A percentile compares a stretch with the other conserved stretches of the same genome.
Evolutionary conservation across 2,888 invertebrate species (phyloP).

Genomic region (Phytoseiulus persimilis): DNA sequence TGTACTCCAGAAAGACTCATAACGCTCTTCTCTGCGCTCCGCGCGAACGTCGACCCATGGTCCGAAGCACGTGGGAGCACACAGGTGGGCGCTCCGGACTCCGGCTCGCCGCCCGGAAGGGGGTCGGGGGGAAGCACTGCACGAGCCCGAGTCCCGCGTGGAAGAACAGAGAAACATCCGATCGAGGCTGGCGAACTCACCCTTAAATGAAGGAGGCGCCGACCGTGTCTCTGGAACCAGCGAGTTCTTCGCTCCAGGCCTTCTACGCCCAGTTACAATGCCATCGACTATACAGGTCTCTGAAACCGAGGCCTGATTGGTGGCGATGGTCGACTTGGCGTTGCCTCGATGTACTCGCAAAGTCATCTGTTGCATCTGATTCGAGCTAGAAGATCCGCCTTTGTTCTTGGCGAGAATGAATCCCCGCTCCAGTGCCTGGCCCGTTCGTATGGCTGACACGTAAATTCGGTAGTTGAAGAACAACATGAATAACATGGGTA

Average conservation of each 20-base stretch:
- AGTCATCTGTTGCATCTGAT: constrained; percentile 64
- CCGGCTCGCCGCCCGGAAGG: background rate
- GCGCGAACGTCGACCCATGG: background rate
- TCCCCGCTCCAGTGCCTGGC: constrained; percentile 47
- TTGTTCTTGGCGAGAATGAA: constrained; percentile 47
- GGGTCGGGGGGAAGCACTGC: too few relatives aligned
- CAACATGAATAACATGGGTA: constrained; percentile 94
- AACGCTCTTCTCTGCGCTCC: background rate
- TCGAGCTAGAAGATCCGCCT: constrained; percentile 42
- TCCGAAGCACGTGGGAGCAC: background rate
- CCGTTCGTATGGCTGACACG: constrained; percentile 63
- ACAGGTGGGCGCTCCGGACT: background rate
- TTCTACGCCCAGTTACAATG: constrained; percentile 39
- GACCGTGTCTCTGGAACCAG: constrained; percentile 46
- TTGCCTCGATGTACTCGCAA: constrained; percentile 76
- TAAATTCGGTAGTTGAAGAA: constrained; percentile 97
- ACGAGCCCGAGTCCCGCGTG: too few relatives aligned
- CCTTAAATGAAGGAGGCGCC: constrained; percentile 51
- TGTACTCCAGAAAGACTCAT: background rate
- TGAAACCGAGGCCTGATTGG: constrained; percentile 59
- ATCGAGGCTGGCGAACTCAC: background rate
- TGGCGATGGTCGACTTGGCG: constrained; percentile 79
- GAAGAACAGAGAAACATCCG: too few relatives aligned
- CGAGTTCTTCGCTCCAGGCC: constrained; percentile 36
- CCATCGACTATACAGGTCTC: constrained; percentile 39